A percentile compares a stretch with the other conserved stretches of the same genome.
These are phyloP conservation scores for Drosophila tanythrix DNA, from an alignment of 2,888 invertebrate species.

Conservation along the genomic window DNA sequence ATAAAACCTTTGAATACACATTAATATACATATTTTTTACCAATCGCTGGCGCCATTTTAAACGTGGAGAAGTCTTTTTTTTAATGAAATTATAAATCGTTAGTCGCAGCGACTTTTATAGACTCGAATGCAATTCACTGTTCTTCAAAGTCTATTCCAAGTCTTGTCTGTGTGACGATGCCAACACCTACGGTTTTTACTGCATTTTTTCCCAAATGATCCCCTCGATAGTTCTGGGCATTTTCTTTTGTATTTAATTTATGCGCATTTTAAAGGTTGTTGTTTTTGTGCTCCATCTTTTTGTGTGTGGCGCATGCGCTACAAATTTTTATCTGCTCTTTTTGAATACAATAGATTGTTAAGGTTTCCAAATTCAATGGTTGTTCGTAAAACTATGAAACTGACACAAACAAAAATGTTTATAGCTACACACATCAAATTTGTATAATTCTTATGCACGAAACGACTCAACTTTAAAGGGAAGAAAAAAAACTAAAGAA, in stretches of 20 bases:
- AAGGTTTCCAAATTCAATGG: constrained; percentile 21
- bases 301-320: constrained; percentile 68
- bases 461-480: background rate
- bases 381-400: constrained; percentile 42
- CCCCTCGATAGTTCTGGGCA: constrained; percentile 18
- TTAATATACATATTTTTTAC: constrained; percentile 3
- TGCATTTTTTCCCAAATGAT: constrained; percentile 29
- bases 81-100: constrained; percentile 70
- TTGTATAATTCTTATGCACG: constrained; percentile 30
- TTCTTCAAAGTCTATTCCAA: constrained; percentile 12
- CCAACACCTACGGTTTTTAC: constrained; percentile 67
- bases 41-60: constrained; percentile 61
- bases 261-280: constrained; percentile 58
- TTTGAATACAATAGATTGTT: constrained; percentile 34
- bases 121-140: constrained; percentile 25
- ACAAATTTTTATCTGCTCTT: constrained; percentile 42
- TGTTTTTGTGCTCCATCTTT: constrained; percentile 7
- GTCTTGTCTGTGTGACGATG: constrained; percentile 51
- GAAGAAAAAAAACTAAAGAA: background rate
- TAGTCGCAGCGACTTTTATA: constrained; percentile 55
- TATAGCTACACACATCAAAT: constrained; percentile 55
- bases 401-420: constrained; percentile 52
- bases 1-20: constrained; percentile 25
- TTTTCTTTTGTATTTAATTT: constrained; percentile 59
- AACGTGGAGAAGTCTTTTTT: constrained; percentile 19